A percentile compares a stretch with the other conserved stretches of the same genome.
phyloP scores from a whole-genome alignment of 2,113 vertebrate genomes.

The human region GRCh38 chr12:24747001-24747500 shows the following conservation, averaged over 20 bases:
- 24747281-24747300: slow-evolving; percentile 55
- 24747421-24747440: neutral
- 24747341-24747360: slow-evolving; percentile 67
- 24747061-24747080: neutral
- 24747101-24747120: neutral
- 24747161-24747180: neutral
- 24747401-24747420: neutral
- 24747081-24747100: neutral
- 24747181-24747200: neutral
- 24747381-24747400: slow-evolving; percentile 65
- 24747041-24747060: neutral
- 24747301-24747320: slow-evolving; percentile 53
- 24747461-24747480: slow-evolving; percentile 66
- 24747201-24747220: neutral
- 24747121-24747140: neutral
- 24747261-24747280: slow-evolving; percentile 53
- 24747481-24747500: slow-evolving; percentile 66
- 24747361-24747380: neutral
- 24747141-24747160: neutral
- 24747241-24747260: neutral
- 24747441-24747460: slow-evolving; percentile 61
- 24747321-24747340: slow-evolving; percentile 62
- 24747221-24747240: neutral
- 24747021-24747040: neutral
- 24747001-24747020: neutral